Base-by-base conservation (phyloP, 2,113 vertebrate species). In the Onychostoma macrolepis region DNA sequence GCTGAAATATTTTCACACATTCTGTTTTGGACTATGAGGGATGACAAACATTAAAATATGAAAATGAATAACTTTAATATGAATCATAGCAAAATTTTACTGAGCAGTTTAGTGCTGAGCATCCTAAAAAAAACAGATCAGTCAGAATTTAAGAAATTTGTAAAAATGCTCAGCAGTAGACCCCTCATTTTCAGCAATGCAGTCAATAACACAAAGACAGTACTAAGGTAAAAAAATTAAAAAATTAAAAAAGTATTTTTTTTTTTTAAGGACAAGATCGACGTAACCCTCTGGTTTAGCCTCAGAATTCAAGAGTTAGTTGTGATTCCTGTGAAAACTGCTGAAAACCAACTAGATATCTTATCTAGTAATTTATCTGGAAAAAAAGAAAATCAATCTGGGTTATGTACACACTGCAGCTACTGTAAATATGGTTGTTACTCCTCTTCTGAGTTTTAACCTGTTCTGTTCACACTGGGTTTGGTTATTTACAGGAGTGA, bases 41-140 rank as follows among this genome's bases (percentile, higher is more conserved):
- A 75, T 84, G 83, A 28, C 30, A 84, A 84, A 74, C 67, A 74
- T 72, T 28, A 38, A 53, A 83, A 69, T 61, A 76, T 76, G 72
- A 78, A 53, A 41, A 87, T 77, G 72, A 74, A 84, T 38, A 56
- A 72, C 30, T 74, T 56, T 74, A 26, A 38, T 72, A 67, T 71
- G 65, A 76, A 30, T 58, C 11, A 28, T 17, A 58, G 33, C 45
- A 79, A 26, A 67, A 2, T 33, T 53, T 8, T 56, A 30, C 26
- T 81, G 61, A 58, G 28, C 3, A 38, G 53, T 82, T 87, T 63
- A 83, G 26, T 83, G 53, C 81, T 38, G 69, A 76, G 86, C 58
- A 83, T 76, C 71, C 41, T 67, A 61, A 63, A 48, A 50, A 67
- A 80, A 24, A 56, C 19, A 13, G 33, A 36, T 17, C 26, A 48